phyloP scores from a whole-genome alignment of 2,888 invertebrate species.

The Orthonevra nobilis region DNA sequence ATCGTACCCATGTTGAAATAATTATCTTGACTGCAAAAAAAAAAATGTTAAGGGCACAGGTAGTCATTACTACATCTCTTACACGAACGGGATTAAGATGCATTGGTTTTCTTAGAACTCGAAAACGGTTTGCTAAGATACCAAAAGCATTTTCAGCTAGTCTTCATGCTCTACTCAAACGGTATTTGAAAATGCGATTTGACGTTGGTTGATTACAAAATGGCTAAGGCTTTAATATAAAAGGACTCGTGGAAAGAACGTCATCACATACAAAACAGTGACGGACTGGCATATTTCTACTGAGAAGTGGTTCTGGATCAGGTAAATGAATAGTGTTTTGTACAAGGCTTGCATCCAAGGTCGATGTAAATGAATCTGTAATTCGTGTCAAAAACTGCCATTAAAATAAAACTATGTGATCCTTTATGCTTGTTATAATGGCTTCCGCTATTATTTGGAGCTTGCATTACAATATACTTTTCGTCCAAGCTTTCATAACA shows the following conservation, averaged over 20 bases:
- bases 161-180: neutral
- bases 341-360: slow-evolving; percentile 1
- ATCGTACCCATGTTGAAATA: too few species aligned
- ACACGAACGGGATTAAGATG: neutral
- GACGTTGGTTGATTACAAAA: neutral
- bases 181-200: neutral
- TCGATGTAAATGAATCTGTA: slow-evolving; percentile 4
- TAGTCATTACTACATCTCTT: neutral
- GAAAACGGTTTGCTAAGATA: neutral
- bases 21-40: too few species aligned
- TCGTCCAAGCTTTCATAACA: neutral
- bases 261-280: slow-evolving; percentile 3
- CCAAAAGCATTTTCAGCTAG: neutral
- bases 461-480: neutral
- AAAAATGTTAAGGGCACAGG: neutral
- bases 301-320: neutral
- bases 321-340: neutral
- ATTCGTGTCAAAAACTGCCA: neutral
- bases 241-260: neutral
- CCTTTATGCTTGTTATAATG: slow-evolving; percentile 12
- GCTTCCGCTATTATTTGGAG: neutral
- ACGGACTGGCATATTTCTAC: neutral
- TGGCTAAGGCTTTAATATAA: neutral
- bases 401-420: neutral
- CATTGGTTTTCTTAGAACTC: neutral